phyloP scores from a whole-genome alignment of 2,113 vertebrate species.

The Verasper variegatus region DNA sequence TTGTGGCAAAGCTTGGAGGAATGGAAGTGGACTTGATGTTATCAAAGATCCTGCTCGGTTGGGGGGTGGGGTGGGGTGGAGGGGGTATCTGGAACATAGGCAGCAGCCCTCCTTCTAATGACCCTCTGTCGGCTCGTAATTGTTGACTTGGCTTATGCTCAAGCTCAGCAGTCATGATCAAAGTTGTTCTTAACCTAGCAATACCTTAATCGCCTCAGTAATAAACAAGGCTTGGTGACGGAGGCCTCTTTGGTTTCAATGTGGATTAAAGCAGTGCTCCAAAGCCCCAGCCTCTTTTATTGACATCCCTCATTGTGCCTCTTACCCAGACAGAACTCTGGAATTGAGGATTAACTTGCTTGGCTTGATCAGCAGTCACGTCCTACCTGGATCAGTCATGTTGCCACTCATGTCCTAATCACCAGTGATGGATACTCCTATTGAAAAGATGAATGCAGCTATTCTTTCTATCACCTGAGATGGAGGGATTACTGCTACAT shows the following conservation, averaged over 20 bases:
- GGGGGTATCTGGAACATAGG: conserved; percentile 52
- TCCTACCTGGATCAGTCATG: conserved; percentile 21
- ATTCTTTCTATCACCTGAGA: conserved; percentile 47
- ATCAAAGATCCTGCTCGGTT: conserved; percentile 61
- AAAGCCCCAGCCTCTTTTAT: conserved; percentile 47
- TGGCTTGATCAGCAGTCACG: not conserved
- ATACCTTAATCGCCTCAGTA: conserved; percentile 64
- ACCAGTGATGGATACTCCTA: conserved; percentile 38
- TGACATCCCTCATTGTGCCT: conserved; percentile 27
- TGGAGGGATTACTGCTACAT: conserved; percentile 49
- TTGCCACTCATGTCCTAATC: conserved; percentile 30
- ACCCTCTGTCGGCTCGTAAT: conserved; percentile 66
- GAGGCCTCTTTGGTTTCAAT: conserved; percentile 57
- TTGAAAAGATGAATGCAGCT: conserved; percentile 47
- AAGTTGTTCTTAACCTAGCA: conserved; percentile 71
- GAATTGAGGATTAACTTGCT: conserved; percentile 43
- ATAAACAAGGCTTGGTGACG: conserved; percentile 64
- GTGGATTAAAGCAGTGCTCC: conserved; percentile 57
- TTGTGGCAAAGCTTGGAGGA: conserved; percentile 36
- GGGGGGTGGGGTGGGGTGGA: not conserved
- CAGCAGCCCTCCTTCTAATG: conserved; percentile 61
- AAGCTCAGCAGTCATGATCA: conserved; percentile 70
- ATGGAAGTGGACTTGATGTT: conserved; percentile 63
- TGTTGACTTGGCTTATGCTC: conserved; percentile 71
- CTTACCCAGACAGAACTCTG: conserved; percentile 36